Evolutionary conservation across 2,113 vertebrate genomes (phyloP), one percentile per base, ranked within the genome.

Genomic region (Notarius quadriscutis): DNA sequence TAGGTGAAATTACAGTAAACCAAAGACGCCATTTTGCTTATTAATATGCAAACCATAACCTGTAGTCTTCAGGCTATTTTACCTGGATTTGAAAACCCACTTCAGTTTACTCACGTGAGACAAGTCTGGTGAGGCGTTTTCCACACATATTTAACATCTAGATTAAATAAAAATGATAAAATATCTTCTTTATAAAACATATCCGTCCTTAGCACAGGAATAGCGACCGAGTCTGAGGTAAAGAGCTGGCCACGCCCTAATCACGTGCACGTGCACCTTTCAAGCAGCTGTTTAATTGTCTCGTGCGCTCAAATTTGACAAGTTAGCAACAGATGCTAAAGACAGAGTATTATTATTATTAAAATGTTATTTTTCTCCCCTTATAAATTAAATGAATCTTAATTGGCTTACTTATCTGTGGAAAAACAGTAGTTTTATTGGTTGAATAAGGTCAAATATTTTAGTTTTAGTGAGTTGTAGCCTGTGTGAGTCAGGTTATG

Each of bases 401-500:
- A 17, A 27, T 27, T 55, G 12, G 17, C 8, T 18, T 60, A 58
- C 58, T 20, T 77, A 5, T 80, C 15, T 80, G 4, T 58, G 27
- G 30, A 22, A 55, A 18, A 55, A 60, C 27, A 20, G 77, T 30
- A 27, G n/a, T 72, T 63, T 63, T 69, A 60, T 51, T 84, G 74
- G 34, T 80, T 63, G 20, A 48, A 51, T 63, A 50, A 27, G 81
- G 50, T 83, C 27, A 8, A 53, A 55, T 71, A 17, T 71, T 84
- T 87, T 69, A 71, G 50, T 60, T 69, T 41, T 41, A 41, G 41
- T 41, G 41, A 27, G 62, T 65, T 77, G 63, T 84, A 79, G 41
- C 41, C 41, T 41, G 41, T 84, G 58, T 77, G 80, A 80, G 53
- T 71, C 82, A 84, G 60, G 74, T 84, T 84, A 87, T 89, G 86